Evolutionary conservation across 2,797 vertebrate genomes (phyloP).

Genomic region (Coranthus polyacanthus): DNA sequence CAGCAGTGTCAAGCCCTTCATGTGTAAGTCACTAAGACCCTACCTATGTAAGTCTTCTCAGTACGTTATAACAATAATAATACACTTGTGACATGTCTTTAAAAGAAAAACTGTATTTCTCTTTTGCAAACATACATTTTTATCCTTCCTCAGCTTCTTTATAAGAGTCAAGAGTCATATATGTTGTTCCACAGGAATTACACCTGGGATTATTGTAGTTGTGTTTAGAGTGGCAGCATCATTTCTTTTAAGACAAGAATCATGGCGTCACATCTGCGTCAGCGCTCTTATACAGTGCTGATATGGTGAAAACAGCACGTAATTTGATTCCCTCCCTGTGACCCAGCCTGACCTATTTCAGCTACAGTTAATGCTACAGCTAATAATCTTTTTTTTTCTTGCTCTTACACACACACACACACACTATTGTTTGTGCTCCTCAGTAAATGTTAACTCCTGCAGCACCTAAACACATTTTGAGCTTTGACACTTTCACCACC

Average conservation of each 20-base stretch:
- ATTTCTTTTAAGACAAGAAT: slow-evolving; percentile 43
- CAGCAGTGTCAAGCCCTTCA: slow-evolving; percentile 99
- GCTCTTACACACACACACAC: slow-evolving; percentile 8
- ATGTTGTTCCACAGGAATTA: slow-evolving; percentile 48
- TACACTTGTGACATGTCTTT: slow-evolving; percentile 70
- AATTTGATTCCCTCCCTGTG: slow-evolving; percentile 49
- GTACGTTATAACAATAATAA: slow-evolving; percentile 77
- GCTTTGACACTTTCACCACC: slow-evolving; percentile 72
- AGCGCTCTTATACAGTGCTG: slow-evolving; percentile 51
- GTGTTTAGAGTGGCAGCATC: slow-evolving; percentile 22
- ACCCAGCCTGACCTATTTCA: slow-evolving; percentile 41
- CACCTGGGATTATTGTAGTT: slow-evolving; percentile 29
- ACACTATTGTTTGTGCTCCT: slow-evolving; percentile 19
- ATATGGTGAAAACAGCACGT: slow-evolving; percentile 43
- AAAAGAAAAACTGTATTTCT: slow-evolving; percentile 50
- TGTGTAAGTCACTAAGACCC: slow-evolving; percentile 97
- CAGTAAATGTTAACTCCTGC: slow-evolving; percentile 46
- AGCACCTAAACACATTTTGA: slow-evolving; percentile 65
- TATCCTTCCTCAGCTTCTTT: slow-evolving; percentile 51
- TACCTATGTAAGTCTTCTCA: slow-evolving; percentile 89
- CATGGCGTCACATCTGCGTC: slow-evolving; percentile 44
- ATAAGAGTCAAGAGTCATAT: slow-evolving; percentile 35
- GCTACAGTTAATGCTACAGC: slow-evolving; percentile 18
- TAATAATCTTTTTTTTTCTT: slow-evolving; percentile 28
- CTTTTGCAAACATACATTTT: slow-evolving; percentile 41